Conservation (phyloP, 2,888 invertebrate species). For the Polydrusus cervinus region DNA sequence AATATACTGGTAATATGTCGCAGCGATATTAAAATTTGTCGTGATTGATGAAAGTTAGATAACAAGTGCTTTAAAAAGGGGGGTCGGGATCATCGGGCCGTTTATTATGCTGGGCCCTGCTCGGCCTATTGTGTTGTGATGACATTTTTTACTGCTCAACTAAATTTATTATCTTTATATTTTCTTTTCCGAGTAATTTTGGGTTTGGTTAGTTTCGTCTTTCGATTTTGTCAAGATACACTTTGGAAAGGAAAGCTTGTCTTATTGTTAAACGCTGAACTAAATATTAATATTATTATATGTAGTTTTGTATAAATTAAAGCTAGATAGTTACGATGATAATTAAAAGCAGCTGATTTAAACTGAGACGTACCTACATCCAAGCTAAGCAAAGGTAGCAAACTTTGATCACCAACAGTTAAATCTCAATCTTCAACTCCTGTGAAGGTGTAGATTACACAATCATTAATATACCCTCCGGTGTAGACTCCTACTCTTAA, state of each 20-base stretch:
- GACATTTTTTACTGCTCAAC: constrained; percentile 57
- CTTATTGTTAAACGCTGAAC: background rate
- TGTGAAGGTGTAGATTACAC: no score
- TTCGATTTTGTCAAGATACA: constrained; percentile 11
- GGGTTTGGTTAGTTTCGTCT: constrained; percentile 37
- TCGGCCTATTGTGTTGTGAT: constrained; percentile 53
- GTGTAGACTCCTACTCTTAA: no score
- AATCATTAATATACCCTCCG: no score
- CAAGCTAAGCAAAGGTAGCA: no score
- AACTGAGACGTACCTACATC: no score
- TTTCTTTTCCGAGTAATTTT: constrained; percentile 46
- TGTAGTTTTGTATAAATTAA: no score
- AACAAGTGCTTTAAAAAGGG: constrained; percentile 67
- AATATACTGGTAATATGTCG: constrained; percentile 71
- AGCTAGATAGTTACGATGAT: no score
- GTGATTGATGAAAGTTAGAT: constrained; percentile 72
- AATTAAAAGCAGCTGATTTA: no score
- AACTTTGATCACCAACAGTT: no score
- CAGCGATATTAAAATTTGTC: constrained; percentile 72
- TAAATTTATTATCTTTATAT: constrained; percentile 58
- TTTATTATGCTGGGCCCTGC: constrained; percentile 59
- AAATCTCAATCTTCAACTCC: no score
- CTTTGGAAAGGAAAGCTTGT: background rate
- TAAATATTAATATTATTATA: no score
- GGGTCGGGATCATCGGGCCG: constrained; percentile 61